Base-by-base conservation (phyloP, 2,888 invertebrate species). In the Adela reaumurella region DNA sequence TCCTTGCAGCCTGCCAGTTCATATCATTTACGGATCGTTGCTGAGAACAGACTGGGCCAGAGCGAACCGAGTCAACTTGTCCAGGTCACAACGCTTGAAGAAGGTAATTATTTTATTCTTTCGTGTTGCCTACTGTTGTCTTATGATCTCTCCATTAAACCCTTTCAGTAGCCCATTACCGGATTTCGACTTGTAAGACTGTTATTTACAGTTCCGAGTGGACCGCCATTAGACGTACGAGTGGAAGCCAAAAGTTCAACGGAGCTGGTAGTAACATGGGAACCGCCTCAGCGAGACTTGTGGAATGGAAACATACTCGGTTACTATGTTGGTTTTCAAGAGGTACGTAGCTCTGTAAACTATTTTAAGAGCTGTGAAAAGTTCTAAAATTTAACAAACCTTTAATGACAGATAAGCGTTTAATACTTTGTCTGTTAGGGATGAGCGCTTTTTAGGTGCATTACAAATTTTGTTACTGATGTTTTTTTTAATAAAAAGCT, bases 251-350 rank as follows among this genome's bases (percentile, higher is more conserved):
- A 90, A 67, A 90, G 90, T 67, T 92, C 92, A 6, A 91, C 92
- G 1, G 92, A 92, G 70, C 81, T 93, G 52, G 84, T 87, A 53
- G 88, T 93, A 45, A 88, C 86, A 47, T 94, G 93, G 94, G 91
- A 92, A 66, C 90, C 94, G 24, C 94, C 94, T 18, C 86, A 89
- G 59, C 83, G 88, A 58, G 91, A 92, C 62, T 81, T 89, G 52
- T 93, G 93, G 92, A 92, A 93, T 64, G 93, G 93, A 43, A 90
- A 91, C 61, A 83, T 93, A 55, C 81, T 92, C 1, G 94, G 94
- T 49, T 93, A 92, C 69, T 92, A 92, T 63, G 89, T 93, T 20
- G 92, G 92, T 57, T 92, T 89, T 78, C 89, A 90, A 65, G 86
- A 88, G 66, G 83, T 86, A 60, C 60, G n/a, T n/a, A n/a, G n/a